phyloP scores from a whole-genome alignment of 2,888 invertebrate species.

The Plebejus anna region DNA sequence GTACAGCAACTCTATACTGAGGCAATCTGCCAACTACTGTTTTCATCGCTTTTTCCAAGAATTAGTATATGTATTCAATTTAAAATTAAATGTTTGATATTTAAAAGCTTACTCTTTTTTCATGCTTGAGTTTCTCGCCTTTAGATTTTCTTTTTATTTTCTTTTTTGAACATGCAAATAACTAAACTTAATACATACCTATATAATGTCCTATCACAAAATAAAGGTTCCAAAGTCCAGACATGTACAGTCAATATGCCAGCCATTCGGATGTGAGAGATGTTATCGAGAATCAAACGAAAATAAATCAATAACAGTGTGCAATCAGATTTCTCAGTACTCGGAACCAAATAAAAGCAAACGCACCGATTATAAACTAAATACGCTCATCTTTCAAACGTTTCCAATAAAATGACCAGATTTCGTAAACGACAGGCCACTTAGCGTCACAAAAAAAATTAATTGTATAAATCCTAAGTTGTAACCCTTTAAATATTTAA shows the following conservation, averaged over 20 bases:
- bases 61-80: constrained; percentile 22
- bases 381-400: constrained; percentile 26
- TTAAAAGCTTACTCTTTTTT: not conserved
- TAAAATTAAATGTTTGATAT: not conserved
- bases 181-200: too few relatives aligned
- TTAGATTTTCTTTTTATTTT: not conserved
- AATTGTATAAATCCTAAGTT: constrained; percentile 28
- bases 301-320: constrained; percentile 24
- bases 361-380: constrained; percentile 19
- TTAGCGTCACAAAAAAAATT: constrained; percentile 21
- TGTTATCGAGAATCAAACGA: not conserved
- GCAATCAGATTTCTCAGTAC: constrained; percentile 23
- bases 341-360: constrained; percentile 18
- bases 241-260: not conserved
- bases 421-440: constrained; percentile 17
- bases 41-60: constrained; percentile 18
- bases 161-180: not conserved
- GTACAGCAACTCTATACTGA: constrained; percentile 66
- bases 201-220: not conserved
- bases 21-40: constrained; percentile 60
- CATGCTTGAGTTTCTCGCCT: too few relatives aligned
- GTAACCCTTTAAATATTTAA: constrained; percentile 40
- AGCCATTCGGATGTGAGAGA: constrained; percentile 3
- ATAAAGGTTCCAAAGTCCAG: not conserved
- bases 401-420: constrained; percentile 22